Conservation (phyloP, 2,888 invertebrate genomes). For the Caradrina clavipalpis region DNA sequence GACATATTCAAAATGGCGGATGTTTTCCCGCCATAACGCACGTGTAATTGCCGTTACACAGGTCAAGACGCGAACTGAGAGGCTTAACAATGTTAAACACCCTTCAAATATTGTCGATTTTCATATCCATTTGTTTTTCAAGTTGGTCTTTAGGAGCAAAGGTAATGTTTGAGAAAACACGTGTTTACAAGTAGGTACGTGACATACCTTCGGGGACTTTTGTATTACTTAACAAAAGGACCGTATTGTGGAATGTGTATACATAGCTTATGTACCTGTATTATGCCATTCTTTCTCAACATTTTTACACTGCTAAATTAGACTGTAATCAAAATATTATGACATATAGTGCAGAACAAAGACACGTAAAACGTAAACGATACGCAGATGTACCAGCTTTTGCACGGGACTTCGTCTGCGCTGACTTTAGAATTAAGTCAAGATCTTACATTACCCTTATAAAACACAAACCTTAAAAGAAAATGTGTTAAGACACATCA, state of each 20-base stretch:
- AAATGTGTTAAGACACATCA: too few relatives aligned
- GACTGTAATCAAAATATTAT: too few relatives aligned
- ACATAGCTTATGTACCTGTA: too few relatives aligned
- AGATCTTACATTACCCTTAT: too few relatives aligned
- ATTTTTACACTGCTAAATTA: too few relatives aligned
- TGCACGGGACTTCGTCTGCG: too few relatives aligned
- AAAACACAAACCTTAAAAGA: too few relatives aligned
- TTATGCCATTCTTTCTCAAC: too few relatives aligned
- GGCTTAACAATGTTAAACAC: constrained; percentile 37
- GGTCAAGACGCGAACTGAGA: constrained; percentile 40
- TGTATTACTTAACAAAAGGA: background rate
- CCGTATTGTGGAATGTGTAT: background rate
- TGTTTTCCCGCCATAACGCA: constrained; percentile 61
- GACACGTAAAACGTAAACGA: too few relatives aligned
- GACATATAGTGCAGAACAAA: too few relatives aligned
- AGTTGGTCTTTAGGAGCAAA: constrained; percentile 15
- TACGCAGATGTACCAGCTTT: too few relatives aligned
- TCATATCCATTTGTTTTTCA: constrained; percentile 44
- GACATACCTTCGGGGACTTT: background rate
- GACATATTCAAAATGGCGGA: constrained; percentile 44
- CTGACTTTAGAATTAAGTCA: too few relatives aligned
- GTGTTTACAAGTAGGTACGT: background rate
- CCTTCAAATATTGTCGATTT: constrained; percentile 35
- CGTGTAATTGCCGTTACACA: constrained; percentile 61
- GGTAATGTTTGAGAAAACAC: constrained; percentile 13